A percentile compares a stretch with the other conserved stretches of the same genome.
These are phyloP conservation scores for Bedellia somnulentella DNA, from an alignment of 2,888 invertebrate genomes.

Conservation along the genomic window DNA sequence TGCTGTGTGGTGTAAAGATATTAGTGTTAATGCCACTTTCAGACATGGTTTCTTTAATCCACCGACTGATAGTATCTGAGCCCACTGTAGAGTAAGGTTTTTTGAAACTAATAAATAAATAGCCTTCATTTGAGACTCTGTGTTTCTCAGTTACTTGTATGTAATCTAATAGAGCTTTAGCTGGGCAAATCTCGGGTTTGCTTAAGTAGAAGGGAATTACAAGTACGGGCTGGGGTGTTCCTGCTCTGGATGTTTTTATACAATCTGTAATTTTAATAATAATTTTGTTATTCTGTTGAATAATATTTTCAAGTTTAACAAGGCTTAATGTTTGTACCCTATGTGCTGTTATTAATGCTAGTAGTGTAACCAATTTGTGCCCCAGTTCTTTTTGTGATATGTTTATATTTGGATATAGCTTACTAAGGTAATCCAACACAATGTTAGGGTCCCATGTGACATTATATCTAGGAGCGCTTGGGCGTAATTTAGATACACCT, in stretches of 20 bases:
- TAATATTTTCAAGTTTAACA: no score
- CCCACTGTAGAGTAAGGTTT: slow-evolving; percentile 1
- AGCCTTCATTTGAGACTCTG: not conserved
- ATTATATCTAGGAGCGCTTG: not conserved
- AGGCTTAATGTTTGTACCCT: no score
- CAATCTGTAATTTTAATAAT: slow-evolving; percentile 3
- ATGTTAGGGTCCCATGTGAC: slow-evolving; percentile 1
- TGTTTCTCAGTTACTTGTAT: not conserved
- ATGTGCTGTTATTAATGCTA: no score
- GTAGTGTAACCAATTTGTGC: no score
- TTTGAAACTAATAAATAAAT: not conserved
- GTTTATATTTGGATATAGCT: not conserved
- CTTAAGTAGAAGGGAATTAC: slow-evolving; percentile 5
- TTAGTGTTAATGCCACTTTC: slow-evolving; percentile 7
- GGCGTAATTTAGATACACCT: slow-evolving; percentile 1
- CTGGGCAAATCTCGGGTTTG: slow-evolving; percentile 1
- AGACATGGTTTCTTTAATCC: slow-evolving; percentile 1
- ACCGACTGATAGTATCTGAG: not conserved
- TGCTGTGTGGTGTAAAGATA: slow-evolving; percentile 8
- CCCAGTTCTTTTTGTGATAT: no score
- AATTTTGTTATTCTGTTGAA: no score
- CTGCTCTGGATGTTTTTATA: slow-evolving; percentile 3
- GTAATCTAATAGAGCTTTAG: slow-evolving; percentile 1
- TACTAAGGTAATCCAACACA: not conserved
- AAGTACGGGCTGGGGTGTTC: slow-evolving; percentile 4